Evolutionary conservation across 2,888 invertebrate genomes (phyloP), one percentile per base, ranked within the genome.

Genomic region (Eupsilia transversa): DNA sequence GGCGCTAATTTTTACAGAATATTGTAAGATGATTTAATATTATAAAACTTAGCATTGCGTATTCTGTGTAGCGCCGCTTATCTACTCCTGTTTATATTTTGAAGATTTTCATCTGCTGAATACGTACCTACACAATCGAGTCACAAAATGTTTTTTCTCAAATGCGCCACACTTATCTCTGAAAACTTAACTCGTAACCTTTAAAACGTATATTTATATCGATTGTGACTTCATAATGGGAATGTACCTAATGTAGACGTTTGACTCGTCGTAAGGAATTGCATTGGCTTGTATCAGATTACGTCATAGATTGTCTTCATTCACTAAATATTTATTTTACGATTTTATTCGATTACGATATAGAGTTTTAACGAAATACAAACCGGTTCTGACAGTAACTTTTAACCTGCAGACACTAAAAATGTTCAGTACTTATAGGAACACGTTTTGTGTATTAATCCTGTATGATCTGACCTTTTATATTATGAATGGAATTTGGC

Each of bases 401-500:
- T 46, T 33, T 30, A 43, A n/a, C 10, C n/a, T 49, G 49, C n/a
- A 49, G 52, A 52, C n/a, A 43, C 3, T 30, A 1, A 4, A 23
- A 46, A 30, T 14, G 3, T 33, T 17, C 23, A 41, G 41, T 60
- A 52, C 35, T 35, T 33, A 41, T 12, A 43, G 23, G 27, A 76
- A 23, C 23, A 2, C 3, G 14, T 52, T 38, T 61, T 27, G 2
- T 14, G 14, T 27, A 3, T 60, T 67, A 43, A 20, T 43, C 14
- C n/a, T 6, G 7, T 63, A 63, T 20, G 3, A 23, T 35, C 10
- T n/a, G 57, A 52, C 52, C 41, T 49, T 67, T 35, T 81, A 59
- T 35, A 59, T 49, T 64, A 78, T 82, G 17, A 60, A 72, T 63
- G 61, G 56, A 69, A 72, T 70, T 72, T 72, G 52, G 49, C 69